Base-by-base conservation (phyloP, 2,888 invertebrate genomes). In the Ecliptopera silaceata region DNA sequence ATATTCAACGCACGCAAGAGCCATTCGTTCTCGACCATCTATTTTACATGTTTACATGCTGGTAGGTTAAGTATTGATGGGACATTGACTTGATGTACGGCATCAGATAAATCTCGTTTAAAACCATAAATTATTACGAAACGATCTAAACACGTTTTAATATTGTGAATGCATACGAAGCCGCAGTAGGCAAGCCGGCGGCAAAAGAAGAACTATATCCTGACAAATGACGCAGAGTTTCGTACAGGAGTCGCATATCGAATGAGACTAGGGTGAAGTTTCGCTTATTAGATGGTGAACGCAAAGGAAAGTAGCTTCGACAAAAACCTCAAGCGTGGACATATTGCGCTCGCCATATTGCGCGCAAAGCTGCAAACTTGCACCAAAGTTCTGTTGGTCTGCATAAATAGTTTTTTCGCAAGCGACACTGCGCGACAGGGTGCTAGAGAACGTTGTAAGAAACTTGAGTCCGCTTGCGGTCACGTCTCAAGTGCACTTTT, bases 211-310 rank as follows among this genome's bases (percentile, higher is more conserved):
- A 54, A 58, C 63, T 67, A 69, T 59, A 71, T 71, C 70, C 71
- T 79, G 77, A 86, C 79, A 84, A 82, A 83, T 77, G 80, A 80
- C 78, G 72, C 69, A 61, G 76, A 75, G 79, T 76, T 76, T 72
- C 73, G 71, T 75, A 86, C 86, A 82, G 76, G 82, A 81, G 78
- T 74, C 82, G 87, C 86, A 90, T 90, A 86, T 83, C 80, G 76
- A 86, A 89, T 85, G 84, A 88, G 83, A 77, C 76, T 72, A 79
- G 80, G 84, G 71, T 77, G 68, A 89, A 90, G 83, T 90, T 90
- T 85, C 75, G 75, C 79, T 88, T 91, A 90, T 91, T 89, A 90
- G 84, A 89, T 88, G 82, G 81, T 79, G 75, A 82, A 80, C 75
- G 82, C 85, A 86, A 89, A 87, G 86, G 86, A 87, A 87, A 86